These are phyloP conservation scores for Periophthalmus magnuspinnatus DNA, from an alignment of 2,797 vertebrate species.

Conservation along the genomic window DNA sequence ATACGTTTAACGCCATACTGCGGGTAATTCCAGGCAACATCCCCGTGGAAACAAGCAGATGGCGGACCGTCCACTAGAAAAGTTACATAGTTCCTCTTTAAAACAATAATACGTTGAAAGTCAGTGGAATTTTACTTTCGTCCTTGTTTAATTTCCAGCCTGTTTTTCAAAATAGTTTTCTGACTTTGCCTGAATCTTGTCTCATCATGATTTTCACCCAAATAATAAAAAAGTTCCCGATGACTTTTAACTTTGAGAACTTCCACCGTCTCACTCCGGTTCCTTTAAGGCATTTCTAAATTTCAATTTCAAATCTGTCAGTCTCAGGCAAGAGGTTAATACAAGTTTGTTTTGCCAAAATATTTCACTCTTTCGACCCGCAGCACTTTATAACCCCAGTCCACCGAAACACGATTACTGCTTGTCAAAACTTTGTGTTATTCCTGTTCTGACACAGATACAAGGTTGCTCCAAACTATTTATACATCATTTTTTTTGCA, in stretches of 20 bases:
- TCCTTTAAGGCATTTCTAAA: conserved; percentile 8
- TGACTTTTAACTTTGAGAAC: conserved; percentile 6
- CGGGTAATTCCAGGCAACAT: no score
- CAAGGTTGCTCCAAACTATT: no score
- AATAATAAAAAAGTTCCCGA: not conserved
- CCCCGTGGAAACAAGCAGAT: no score
- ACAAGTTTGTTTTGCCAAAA: not conserved
- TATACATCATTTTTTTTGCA: no score
- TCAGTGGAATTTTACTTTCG: not conserved
- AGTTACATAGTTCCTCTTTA: no score
- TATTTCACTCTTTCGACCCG: not conserved
- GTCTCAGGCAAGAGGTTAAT: conserved; percentile 5
- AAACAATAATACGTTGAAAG: not conserved
- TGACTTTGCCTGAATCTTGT: not conserved
- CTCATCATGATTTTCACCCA: not conserved
- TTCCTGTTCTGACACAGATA: no score
- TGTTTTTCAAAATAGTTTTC: not conserved
- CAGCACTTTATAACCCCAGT: not conserved
- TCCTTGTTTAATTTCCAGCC: not conserved
- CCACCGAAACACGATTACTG: not conserved
- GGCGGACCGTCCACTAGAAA: no score
- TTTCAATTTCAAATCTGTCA: conserved; percentile 10
- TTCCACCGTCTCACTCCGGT: not conserved
- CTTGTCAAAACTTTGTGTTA: not conserved
- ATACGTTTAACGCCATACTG: no score